phyloP scores from a whole-genome alignment of 2,113 vertebrate species.

The Alethe castanea region DNA sequence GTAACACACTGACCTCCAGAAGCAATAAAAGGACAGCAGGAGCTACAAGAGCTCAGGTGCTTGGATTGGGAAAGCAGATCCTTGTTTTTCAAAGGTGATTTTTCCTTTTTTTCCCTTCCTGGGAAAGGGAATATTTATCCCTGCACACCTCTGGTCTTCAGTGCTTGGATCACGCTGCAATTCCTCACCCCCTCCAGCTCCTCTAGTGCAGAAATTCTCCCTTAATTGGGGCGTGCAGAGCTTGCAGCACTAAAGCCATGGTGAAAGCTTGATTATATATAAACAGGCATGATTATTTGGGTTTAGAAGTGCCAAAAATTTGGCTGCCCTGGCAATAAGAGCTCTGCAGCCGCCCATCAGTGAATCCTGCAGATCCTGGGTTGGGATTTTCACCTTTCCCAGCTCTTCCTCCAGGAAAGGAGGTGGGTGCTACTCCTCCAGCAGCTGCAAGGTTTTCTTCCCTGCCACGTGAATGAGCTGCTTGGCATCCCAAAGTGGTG shows the following conservation, averaged over 20 bases:
- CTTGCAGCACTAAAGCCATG: conserved; percentile 18
- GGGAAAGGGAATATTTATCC: background rate
- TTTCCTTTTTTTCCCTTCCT: background rate
- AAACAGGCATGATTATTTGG: background rate
- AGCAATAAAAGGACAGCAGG: conserved; percentile 30
- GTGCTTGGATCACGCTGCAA: background rate
- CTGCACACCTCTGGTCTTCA: background rate
- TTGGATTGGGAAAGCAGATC: background rate
- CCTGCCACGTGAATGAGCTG: background rate
- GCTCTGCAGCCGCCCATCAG: background rate
- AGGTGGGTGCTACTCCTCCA: background rate
- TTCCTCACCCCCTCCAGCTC: background rate
- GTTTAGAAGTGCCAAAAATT: background rate
- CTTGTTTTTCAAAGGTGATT: background rate
- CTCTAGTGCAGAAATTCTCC: background rate
- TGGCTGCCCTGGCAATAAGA: conserved; percentile 27
- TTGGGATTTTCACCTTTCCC: background rate
- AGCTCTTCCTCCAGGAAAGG: background rate
- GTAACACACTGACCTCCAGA: conserved; percentile 13
- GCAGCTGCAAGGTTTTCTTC: background rate
- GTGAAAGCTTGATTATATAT: background rate
- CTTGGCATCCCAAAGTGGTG: rapidly evolving
- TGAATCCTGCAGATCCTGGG: background rate
- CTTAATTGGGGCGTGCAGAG: background rate
- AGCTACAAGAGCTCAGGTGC: conserved; percentile 29